These are phyloP conservation scores for Cirrhinus mrigala DNA, from an alignment of 2,797 vertebrate species.

Conservation along the genomic window DNA sequence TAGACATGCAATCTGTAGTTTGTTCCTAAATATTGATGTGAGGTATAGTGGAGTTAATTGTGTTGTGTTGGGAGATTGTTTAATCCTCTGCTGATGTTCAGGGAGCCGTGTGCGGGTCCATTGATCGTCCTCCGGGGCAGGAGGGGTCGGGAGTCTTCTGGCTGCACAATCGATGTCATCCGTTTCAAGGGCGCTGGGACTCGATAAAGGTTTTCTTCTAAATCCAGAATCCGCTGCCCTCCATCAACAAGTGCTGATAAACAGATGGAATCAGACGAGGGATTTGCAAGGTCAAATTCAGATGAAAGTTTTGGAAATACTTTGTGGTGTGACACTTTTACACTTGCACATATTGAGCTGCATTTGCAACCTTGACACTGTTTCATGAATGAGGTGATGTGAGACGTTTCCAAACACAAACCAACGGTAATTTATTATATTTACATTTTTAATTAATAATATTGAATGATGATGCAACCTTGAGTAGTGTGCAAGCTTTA, in stretches of 20 bases:
- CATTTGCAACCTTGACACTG: not conserved
- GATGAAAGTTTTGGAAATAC: constrained; percentile 35
- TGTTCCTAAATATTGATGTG: not conserved
- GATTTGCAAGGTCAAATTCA: constrained; percentile 30
- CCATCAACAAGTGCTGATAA: constrained; percentile 58
- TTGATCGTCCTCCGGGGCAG: constrained; percentile 67
- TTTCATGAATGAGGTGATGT: not conserved
- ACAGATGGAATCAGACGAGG: constrained; percentile 48
- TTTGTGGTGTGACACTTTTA: not conserved
- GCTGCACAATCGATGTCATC: constrained; percentile 72
- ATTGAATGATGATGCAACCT: too few species aligned
- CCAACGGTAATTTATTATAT: not conserved
- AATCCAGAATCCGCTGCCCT: constrained; percentile 51
- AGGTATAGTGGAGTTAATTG: not conserved
- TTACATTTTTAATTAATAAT: too few species aligned
- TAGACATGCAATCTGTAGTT: not conserved
- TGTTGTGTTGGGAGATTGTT: constrained; percentile 22
- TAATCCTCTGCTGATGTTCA: constrained; percentile 35
- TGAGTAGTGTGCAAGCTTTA: too few species aligned
- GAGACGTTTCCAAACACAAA: not conserved
- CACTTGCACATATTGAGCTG: too few species aligned
- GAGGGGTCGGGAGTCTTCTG: constrained; percentile 69
- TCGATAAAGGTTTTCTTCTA: constrained; percentile 73
- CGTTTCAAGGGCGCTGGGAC: constrained; percentile 64
- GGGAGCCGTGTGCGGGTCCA: constrained; percentile 32